These are phyloP conservation scores for Dromas ardeola DNA, from an alignment of 2,113 vertebrate genomes.

Conservation along the genomic window DNA sequence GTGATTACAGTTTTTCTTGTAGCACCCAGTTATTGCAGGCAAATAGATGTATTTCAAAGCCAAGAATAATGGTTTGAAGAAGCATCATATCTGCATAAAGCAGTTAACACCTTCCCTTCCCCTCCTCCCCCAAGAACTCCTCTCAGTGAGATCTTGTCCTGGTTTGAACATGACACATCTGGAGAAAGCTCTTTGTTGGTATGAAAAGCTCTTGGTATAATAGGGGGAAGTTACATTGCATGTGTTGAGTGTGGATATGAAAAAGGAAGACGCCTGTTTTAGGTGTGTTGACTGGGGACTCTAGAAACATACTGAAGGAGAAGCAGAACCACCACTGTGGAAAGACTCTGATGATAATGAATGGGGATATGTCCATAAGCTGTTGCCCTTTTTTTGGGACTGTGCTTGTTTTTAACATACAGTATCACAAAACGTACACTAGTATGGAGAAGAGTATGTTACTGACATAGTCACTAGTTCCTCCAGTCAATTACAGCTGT, in stretches of 20 bases:
- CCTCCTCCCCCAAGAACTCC: accelerated
- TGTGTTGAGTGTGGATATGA: neutral
- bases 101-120: neutral
- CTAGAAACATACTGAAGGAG: neutral
- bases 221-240: neutral
- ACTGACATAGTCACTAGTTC: neutral
- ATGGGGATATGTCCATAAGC: neutral
- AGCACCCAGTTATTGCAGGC: neutral
- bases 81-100: neutral
- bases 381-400: neutral
- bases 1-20: neutral
- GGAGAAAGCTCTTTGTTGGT: neutral
- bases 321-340: neutral
- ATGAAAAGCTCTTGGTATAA: neutral
- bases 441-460: neutral
- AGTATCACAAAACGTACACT: neutral
- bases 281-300: neutral
- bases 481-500: neutral
- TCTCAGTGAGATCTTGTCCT: neutral
- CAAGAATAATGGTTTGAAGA: neutral
- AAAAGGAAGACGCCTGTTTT: neutral
- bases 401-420: neutral
- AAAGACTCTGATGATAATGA: neutral
- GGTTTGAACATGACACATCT: neutral
- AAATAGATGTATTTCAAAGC: neutral